Percentiles rank a stretch among this genome's conserved stretches.
phyloP scores from a whole-genome alignment of 2,797 vertebrate genomes.

The Sebastolobus altivelis region DNA sequence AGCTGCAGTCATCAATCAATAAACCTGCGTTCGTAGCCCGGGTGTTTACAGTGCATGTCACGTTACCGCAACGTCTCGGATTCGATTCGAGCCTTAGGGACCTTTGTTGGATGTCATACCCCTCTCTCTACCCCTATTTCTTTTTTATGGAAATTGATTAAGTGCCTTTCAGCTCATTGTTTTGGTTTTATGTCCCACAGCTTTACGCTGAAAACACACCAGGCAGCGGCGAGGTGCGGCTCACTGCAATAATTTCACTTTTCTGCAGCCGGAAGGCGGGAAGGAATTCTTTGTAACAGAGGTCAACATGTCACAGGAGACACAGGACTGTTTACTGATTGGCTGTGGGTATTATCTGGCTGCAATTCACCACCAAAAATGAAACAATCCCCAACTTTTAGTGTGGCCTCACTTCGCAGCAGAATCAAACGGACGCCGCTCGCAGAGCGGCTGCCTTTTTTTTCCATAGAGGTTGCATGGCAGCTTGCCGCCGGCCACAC shows the following conservation, averaged over 20 bases:
- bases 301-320: too few species aligned
- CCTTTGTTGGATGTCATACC: neutral
- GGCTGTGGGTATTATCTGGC: too few species aligned
- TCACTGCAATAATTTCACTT: too few species aligned
- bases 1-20: neutral
- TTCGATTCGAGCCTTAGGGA: neutral
- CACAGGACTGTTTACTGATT: too few species aligned
- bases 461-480: accelerated
- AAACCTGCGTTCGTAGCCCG: neutral
- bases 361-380: too few species aligned
- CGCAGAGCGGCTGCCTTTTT: neutral
- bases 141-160: neutral
- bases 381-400: too few species aligned
- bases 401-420: too few species aligned
- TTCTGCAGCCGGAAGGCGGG: too few species aligned
- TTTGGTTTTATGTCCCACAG: neutral
- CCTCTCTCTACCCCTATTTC: neutral
- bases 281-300: too few species aligned
- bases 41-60: neutral
- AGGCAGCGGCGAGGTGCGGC: too few species aligned
- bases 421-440: too few species aligned
- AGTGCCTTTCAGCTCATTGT: neutral
- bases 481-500: neutral
- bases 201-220: too few species aligned
- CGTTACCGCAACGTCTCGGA: neutral